These are phyloP conservation scores for Ophiodon elongatus DNA, from an alignment of 2,113 vertebrate genomes.

Conservation along the genomic window DNA sequence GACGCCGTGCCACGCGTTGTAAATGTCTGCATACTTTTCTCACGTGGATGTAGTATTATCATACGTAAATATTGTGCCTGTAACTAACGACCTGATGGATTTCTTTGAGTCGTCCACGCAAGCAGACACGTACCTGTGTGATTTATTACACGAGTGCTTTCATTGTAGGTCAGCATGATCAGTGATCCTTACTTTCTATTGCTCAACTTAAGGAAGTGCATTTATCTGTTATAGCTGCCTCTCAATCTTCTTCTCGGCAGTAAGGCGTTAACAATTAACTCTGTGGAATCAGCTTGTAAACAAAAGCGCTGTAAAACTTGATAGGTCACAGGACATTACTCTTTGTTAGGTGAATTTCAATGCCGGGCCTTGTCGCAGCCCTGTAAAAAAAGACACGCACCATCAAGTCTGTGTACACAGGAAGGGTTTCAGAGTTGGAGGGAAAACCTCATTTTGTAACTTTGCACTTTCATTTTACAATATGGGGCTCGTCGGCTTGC, in stretches of 20 bases:
- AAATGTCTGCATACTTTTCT: slow-evolving; percentile 16
- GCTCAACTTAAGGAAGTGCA: slow-evolving; percentile 58
- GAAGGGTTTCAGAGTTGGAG: slow-evolving; percentile 26
- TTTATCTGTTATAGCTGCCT: slow-evolving; percentile 25
- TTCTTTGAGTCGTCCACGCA: slow-evolving; percentile 26
- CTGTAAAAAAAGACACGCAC: slow-evolving; percentile 59
- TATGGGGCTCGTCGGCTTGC: slow-evolving; percentile 20
- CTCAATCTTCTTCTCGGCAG: slow-evolving; percentile 28
- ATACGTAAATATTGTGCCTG: slow-evolving; percentile 8
- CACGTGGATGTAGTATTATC: neutral
- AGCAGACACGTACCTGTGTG: slow-evolving; percentile 5
- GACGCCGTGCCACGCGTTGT: neutral
- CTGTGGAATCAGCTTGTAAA: slow-evolving; percentile 75
- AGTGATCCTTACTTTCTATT: slow-evolving; percentile 38
- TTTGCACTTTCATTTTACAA: slow-evolving; percentile 74
- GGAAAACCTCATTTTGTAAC: slow-evolving; percentile 69
- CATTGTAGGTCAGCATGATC: slow-evolving; percentile 51
- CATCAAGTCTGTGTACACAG: slow-evolving; percentile 54
- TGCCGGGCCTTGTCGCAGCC: slow-evolving; percentile 40
- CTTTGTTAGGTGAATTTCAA: slow-evolving; percentile 68
- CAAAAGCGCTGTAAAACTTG: slow-evolving; percentile 70
- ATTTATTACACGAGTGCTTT: slow-evolving; percentile 37
- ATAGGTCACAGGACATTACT: slow-evolving; percentile 78
- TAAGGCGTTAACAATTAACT: slow-evolving; percentile 81
- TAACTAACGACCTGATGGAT: slow-evolving; percentile 11